Base-by-base conservation (phyloP, 2,888 invertebrate species). In the Meta bourneti region DNA sequence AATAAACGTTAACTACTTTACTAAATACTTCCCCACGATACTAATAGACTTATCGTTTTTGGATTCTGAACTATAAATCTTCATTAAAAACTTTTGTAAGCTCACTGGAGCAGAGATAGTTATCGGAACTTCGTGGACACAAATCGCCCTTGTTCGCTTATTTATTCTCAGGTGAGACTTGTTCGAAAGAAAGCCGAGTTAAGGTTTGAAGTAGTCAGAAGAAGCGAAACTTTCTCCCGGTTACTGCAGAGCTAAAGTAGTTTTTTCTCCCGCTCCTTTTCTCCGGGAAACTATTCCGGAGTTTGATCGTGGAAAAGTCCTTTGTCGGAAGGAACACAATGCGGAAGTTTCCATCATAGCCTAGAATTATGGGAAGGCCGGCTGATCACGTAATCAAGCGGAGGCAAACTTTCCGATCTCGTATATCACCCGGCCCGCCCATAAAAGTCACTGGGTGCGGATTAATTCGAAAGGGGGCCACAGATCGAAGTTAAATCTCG, bases 331-430 rank as follows among this genome's bases (percentile, higher is more conserved):
- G 83, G 91, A 49, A 54, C 82, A 87, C 72, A 87, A 91, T 82
- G 61, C 78, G 79, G 74, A 89, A 71, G 70, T 89, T 89, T 52
- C 89, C 52, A 71, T 83, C 82, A 77, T 19, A 74, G 20, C 48
- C 78, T 9, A 91, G 91, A 91, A 82, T 91, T 91, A 91, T 91
- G 87, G 87, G 87, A 83, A 71, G 82, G 77, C 77, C 72, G 77
- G 83, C 72, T 83, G 91, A 91, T 91, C 91, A 87, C 87, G 91
- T 91, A 91, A 91, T 91, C 91, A 92, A 71, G 84, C 84, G 54
- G 83, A 83, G 52, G 84, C 80, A 92, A 92, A 88, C 80, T 92
- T 92, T 80, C 89, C 88, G 89, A 92, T 92, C 88, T 83, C 91
- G 84, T 92, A 92, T 92, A 84, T 92, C 91, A 92, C 88, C 72